phyloP scores from a whole-genome alignment of 2,888 invertebrate species.

The Cremastobaeus sp. region DNA sequence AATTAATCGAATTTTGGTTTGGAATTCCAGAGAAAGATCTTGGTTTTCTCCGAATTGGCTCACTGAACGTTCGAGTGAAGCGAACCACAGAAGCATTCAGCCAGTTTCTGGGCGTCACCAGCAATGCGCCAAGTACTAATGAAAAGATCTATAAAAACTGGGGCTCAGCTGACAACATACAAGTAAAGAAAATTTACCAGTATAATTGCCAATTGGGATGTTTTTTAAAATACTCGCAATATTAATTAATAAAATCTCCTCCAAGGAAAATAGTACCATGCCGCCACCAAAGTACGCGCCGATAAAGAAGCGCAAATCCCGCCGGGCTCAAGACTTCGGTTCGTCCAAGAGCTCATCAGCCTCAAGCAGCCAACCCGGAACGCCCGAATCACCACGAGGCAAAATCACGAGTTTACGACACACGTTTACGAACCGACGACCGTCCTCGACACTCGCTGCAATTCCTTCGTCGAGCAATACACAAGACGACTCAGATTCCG shows the following conservation, averaged over 20 bases:
- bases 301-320: slow-evolving; percentile 84
- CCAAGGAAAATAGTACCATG: slow-evolving; percentile 81
- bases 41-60: slow-evolving; percentile 94
- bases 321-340: slow-evolving; percentile 80
- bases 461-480: slow-evolving; percentile 73
- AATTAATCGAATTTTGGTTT: slow-evolving; percentile 14
- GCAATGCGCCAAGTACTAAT: slow-evolving; percentile 78
- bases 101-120: slow-evolving; percentile 89
- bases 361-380: slow-evolving; percentile 70
- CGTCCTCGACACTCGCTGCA: slow-evolving; percentile 68
- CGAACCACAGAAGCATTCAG: slow-evolving; percentile 95
- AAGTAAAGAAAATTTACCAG: no score
- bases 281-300: slow-evolving; percentile 86
- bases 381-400: slow-evolving; percentile 70
- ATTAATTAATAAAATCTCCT: not conserved
- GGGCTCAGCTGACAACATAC: slow-evolving; percentile 94
- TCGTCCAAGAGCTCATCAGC: slow-evolving; percentile 74
- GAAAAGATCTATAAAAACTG: slow-evolving; percentile 91
- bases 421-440: slow-evolving; percentile 66
- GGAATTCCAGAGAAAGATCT: slow-evolving; percentile 87
- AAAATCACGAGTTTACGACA: slow-evolving; percentile 63
- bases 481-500: slow-evolving; percentile 89
- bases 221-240: no score
- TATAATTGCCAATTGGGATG: no score
- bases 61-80: slow-evolving; percentile 93